Conservation (phyloP, 2,113 vertebrate species). For the Malurus cyaneus region DNA sequence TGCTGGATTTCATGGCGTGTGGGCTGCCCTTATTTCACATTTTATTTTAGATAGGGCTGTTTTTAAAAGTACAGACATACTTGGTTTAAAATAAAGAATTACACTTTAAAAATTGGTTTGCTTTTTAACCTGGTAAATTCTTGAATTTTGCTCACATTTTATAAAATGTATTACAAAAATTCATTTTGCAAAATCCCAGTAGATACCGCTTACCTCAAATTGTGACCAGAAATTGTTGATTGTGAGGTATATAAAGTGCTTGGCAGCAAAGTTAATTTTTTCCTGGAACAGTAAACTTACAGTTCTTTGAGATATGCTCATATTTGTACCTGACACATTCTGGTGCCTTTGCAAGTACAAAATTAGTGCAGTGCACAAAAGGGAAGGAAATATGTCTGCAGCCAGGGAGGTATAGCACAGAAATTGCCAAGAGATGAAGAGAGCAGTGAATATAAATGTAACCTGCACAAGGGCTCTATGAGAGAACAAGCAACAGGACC, state of each 20-base stretch:
- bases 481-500: neutral
- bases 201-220: neutral
- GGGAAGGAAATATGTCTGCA: neutral
- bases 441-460: neutral
- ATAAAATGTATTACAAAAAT: neutral
- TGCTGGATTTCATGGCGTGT: neutral
- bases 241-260: neutral
- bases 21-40: slow-evolving; percentile 26
- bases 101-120: neutral
- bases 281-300: neutral
- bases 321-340: neutral
- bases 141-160: neutral
- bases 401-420: neutral
- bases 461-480: neutral
- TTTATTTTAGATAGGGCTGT: neutral
- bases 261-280: neutral
- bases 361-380: neutral
- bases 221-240: neutral
- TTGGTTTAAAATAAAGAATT: neutral
- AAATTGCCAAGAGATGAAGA: neutral
- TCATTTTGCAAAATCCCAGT: neutral
- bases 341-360: neutral
- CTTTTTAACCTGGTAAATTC: neutral
- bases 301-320: neutral
- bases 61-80: neutral